Evolutionary conservation across 2,888 invertebrate species (phyloP).

Genomic region (Aproaerema taeniolella): DNA sequence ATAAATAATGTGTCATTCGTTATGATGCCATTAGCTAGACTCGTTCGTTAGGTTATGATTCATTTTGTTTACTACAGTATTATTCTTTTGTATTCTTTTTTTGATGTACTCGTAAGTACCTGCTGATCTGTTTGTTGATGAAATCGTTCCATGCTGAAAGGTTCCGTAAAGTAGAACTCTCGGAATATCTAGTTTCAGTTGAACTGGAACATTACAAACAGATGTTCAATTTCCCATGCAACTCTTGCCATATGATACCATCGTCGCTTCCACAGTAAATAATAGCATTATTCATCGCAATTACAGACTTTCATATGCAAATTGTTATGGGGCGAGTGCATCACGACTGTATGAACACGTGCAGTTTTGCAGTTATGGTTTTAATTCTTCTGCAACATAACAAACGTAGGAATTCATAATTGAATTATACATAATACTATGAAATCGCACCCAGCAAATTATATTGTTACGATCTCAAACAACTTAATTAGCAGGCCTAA

Average conservation of each 20-base stretch:
- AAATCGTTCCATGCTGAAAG: slow-evolving; percentile 6
- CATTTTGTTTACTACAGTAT: slow-evolving; percentile 23
- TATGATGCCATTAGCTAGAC: slow-evolving; percentile 16
- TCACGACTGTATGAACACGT: slow-evolving; percentile 4
- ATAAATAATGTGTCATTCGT: slow-evolving; percentile 18
- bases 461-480: slow-evolving; percentile 18
- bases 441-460: slow-evolving; percentile 9
- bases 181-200: slow-evolving; percentile 20
- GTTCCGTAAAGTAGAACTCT: slow-evolving; percentile 7
- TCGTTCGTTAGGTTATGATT: slow-evolving; percentile 22
- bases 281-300: slow-evolving; percentile 36
- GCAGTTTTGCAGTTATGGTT: not conserved
- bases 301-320: slow-evolving; percentile 45
- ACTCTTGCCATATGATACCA: slow-evolving; percentile 35
- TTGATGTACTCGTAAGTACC: slow-evolving; percentile 13
- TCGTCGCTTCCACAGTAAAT: slow-evolving; percentile 29
- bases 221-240: slow-evolving; percentile 38
- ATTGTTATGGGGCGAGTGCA: slow-evolving; percentile 28
- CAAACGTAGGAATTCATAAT: no score
- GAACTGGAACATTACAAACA: slow-evolving; percentile 27
- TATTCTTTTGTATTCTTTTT: slow-evolving; percentile 13
- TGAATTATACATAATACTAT: no score
- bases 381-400: no score
- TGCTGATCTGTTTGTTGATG: slow-evolving; percentile 6
- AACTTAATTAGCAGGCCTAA: slow-evolving; percentile 36